Percentiles rank a stretch among this genome's conserved stretches.
These are phyloP conservation scores for Polia nebulosa DNA, from an alignment of 2,888 invertebrate genomes.

Conservation along the genomic window DNA sequence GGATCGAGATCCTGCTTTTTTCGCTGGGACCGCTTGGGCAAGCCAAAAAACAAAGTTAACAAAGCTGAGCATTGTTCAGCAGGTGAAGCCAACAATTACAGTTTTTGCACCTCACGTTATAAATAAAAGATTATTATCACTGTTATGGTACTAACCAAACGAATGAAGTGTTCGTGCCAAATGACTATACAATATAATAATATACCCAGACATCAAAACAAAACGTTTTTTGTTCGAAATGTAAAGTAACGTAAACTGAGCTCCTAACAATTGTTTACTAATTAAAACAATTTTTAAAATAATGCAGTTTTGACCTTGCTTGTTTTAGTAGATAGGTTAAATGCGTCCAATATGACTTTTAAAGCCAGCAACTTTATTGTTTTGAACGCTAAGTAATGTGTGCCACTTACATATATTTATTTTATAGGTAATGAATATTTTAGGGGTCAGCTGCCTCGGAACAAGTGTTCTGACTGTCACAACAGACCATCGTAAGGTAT, in stretches of 20 bases:
- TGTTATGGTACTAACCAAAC: slow-evolving; percentile 3
- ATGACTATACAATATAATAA: neutral
- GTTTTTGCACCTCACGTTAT: slow-evolving; percentile 29
- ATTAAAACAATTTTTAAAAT: slow-evolving; percentile 45
- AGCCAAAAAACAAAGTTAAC: slow-evolving; percentile 28
- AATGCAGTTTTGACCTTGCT: slow-evolving; percentile 46
- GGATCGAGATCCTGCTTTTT: slow-evolving; percentile 12
- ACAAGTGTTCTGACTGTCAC: slow-evolving; percentile 24
- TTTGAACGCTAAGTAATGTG: slow-evolving; percentile 28
- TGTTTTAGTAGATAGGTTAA: slow-evolving; percentile 17
- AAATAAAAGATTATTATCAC: slow-evolving; percentile 15
- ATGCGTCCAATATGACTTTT: slow-evolving; percentile 27
- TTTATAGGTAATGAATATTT: slow-evolving; percentile 39
- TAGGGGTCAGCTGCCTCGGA: slow-evolving; percentile 29
- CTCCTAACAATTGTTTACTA: slow-evolving; percentile 22
- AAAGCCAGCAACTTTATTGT: slow-evolving; percentile 25
- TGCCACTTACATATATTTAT: slow-evolving; percentile 35
- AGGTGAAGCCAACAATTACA: slow-evolving; percentile 38
- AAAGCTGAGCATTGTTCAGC: slow-evolving; percentile 26
- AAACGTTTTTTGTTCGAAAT: slow-evolving; percentile 1
- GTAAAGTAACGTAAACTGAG: slow-evolving; percentile 6
- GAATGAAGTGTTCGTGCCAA: slow-evolving; percentile 4
- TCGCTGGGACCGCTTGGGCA: slow-evolving; percentile 2
- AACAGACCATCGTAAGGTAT: slow-evolving; percentile 5
- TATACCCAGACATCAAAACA: neutral